Base-by-base conservation (phyloP, 2,797 vertebrate species). In the Telmatherina bonti region DNA sequence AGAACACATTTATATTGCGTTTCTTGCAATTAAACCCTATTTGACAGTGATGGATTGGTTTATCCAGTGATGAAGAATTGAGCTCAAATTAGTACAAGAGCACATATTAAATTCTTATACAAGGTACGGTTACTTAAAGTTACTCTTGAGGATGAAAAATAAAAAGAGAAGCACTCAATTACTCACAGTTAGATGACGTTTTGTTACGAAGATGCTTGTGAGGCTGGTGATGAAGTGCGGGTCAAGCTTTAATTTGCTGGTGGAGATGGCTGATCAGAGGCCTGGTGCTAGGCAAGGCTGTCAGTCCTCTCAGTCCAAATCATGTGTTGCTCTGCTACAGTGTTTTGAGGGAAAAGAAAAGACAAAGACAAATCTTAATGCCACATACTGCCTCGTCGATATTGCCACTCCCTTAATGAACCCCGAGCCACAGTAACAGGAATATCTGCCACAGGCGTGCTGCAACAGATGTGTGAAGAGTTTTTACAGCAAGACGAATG, bases 171-270 rank as follows among this genome's bases (percentile, higher is more conserved):
- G 43, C 36, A n/a, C 59, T 29, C 30, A 20, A 11, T 54, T 86
- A 92, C 92, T 93, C 75, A 93, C 92, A 93, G 92, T 92, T 91
- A 89, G 91, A 92, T 91, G 90, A 92, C 81, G 90, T 88, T 86
- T 86, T 88, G 88, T 89, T 90, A 82, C 67, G 70, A 85, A 88
- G 87, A 86, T 88, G 88, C 81, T 88, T 84, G 89, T 89, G 90
- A 64, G 85, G 90, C 89, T 93, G 92, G 90, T 91, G 89, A 90
- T 91, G 86, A 88, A 87, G 79, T 87, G 86, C 69, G 54, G 86
- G 90, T 90, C 86, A 89, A 90, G 89, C 90, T 85, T 91, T 84
- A 90, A 87, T 86, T 90, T 92, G 92, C 88, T 92, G 91, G 88
- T 92, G 90, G 87, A 88, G 90, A 87, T 84, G 92, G 86, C 91